Base-by-base conservation (phyloP, 2,797 vertebrate species). In the Lates japonicus region DNA sequence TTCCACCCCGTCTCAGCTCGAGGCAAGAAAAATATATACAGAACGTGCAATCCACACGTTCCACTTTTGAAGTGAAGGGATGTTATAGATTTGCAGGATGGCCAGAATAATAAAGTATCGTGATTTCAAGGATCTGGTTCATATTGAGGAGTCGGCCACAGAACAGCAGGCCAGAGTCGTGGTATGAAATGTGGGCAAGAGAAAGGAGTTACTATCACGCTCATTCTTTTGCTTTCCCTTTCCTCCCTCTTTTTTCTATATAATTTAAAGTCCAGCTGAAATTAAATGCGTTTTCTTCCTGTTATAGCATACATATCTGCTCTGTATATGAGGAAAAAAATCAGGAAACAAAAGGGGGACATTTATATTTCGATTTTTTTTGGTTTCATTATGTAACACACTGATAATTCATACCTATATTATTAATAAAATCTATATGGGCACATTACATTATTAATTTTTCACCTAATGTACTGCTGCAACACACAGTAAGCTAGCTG, bases 21-120 rank as follows among this genome's bases (percentile, higher is more conserved):
- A 87, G 86, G 84, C 74, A 74, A 82, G 70, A 85, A 82, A 90
- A 87, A 89, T 80, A 86, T 81, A 81, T 82, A 85, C 76, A 76
- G 71, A 90, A 86, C 80, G 82, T 74, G 76, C 69, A 49, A 77
- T 73, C 84, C 22, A 44, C 88, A 76, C 54, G 39, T 80, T 88
- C 70, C 76, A 42, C 75, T 75, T 88, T 63, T 68, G 71, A 76
- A 81, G 74, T 11, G 55, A 80, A 69, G 80, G 88, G 90, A 92
- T 92, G 90, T 92, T 92, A 83, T 81, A 90, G 88, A 90, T 93
- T 90, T 90, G 68, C 85, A 60, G 76, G 78, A 85, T 9, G 85
- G 72, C 76, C 85, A 81, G 80, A 91, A 87, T 80, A 89, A 91
- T 83, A 85, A 82, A 70, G 87, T 54, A 63, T 88, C 68, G 22